Base-by-base conservation (phyloP, 2,797 vertebrate species). In the Peromyscus melanophrys region DNA sequence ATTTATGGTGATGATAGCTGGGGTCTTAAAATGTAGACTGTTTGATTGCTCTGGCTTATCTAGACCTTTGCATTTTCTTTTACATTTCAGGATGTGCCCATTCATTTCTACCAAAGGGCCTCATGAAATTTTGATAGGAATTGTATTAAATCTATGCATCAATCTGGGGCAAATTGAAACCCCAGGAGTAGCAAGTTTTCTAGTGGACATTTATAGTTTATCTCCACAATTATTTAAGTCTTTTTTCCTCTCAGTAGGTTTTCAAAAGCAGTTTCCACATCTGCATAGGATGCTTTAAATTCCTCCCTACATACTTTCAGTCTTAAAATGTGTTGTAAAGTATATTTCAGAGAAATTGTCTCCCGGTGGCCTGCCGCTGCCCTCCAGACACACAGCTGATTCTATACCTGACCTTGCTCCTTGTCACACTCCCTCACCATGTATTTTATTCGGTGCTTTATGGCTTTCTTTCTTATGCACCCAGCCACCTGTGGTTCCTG, bases 71-170 rank as follows among this genome's bases (percentile, higher is more conserved):
- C 29, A 16, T 80, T 78, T 94, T 67, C 37, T 59, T 91, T 76
- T 59, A 61, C 2, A 49, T 77, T 87, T 95, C 91, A 73, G 69
- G 67, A 89, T 94, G 76, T 65, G 34, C 76, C 82, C 59, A n/a
- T 71, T 37, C 23, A 3, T 90, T 96, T 87, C 78, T 83, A 57
- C 3, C 19, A 63, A 96, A 89, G 37, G 81, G 6, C 29, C 5
- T 69, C 40, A 34, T 92, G 57, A 89, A 76, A 91, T 83, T 85
- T 94, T 96, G 78, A 93, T 87, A 78, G 81, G 57, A 90, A 57
- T 96, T 69, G 21, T 93, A 75, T 86, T 82, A 61, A 96, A 83
- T 89, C 81, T 90, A 25, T 90, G 77, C 81, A 82, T 95, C 55
- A 78, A 69, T 89, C 9, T 92, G 73, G 59, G 57, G 61, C 76